Evolutionary conservation across 2,113 vertebrate species (phyloP).

Genomic region (Tetrao urogallus): DNA sequence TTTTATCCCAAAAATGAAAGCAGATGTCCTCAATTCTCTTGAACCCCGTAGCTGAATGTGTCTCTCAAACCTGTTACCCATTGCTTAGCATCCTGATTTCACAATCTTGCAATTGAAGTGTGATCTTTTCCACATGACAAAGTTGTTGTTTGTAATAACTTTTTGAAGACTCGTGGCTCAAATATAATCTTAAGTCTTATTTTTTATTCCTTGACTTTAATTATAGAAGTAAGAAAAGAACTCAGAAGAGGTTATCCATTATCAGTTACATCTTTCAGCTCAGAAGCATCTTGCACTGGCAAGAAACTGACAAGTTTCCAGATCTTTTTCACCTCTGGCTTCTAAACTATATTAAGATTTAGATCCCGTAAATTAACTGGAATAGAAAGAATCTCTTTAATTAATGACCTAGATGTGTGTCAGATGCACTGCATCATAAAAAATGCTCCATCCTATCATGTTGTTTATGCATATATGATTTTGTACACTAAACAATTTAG

Average conservation of each 20-base stretch:
- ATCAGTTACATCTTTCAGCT: conserved; percentile 30
- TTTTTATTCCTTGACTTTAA: conserved; percentile 45
- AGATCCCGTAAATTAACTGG: not conserved
- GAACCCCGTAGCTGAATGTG: conserved; percentile 17
- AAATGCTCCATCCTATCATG: not conserved
- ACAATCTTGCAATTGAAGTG: conserved; percentile 67
- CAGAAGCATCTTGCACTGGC: not conserved
- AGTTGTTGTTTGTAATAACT: conserved; percentile 63
- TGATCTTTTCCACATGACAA: conserved; percentile 51
- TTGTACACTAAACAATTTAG: not conserved
- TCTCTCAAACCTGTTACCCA: conserved; percentile 41
- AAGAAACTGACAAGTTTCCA: not conserved
- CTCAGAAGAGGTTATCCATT: conserved; percentile 46
- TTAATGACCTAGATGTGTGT: not conserved
- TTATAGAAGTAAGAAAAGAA: conserved; percentile 54
- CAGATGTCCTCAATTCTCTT: conserved; percentile 5
- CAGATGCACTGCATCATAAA: not conserved
- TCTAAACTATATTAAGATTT: conserved; percentile 15
- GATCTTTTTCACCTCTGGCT: not conserved
- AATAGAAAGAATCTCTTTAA: not conserved
- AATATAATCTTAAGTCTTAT: conserved; percentile 60
- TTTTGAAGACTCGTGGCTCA: conserved; percentile 20
- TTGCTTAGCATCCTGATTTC: conserved; percentile 46
- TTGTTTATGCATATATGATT: not conserved
- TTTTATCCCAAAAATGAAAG: conserved; percentile 51